Conservation (phyloP, 2,888 invertebrate genomes). For the Lysandra bellargus region DNA sequence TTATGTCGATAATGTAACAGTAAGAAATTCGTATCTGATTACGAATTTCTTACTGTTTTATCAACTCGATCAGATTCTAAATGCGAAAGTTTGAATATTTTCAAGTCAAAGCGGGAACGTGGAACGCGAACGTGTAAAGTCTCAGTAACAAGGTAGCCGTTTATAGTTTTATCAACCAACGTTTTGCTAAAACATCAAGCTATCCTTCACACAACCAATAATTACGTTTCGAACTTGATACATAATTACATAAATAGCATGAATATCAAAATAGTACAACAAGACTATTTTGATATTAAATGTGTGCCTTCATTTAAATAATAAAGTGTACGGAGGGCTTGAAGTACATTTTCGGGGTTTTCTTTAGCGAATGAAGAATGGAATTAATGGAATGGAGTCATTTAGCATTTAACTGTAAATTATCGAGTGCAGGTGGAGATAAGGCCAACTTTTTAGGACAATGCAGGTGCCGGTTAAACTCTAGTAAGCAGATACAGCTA, state of each 20-base stretch:
- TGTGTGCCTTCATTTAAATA: not conserved
- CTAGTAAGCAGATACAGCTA: slow-evolving; percentile 75
- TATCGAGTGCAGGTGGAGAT: slow-evolving; percentile 62
- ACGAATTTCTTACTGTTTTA: slow-evolving; percentile 14
- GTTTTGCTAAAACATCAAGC: not conserved
- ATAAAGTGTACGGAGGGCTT: not conserved
- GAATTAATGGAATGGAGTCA: slow-evolving; percentile 61
- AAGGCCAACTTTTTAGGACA: slow-evolving; percentile 72
- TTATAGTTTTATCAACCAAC: slow-evolving; percentile 15
- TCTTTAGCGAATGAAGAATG: slow-evolving; percentile 43
- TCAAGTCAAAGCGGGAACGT: slow-evolving; percentile 4
- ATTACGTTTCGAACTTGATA: not conserved
- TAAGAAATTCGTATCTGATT: slow-evolving; percentile 45
- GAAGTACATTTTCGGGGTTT: not conserved
- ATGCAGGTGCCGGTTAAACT: slow-evolving; percentile 73
- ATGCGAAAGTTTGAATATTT: slow-evolving; percentile 23
- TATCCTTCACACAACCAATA: not conserved
- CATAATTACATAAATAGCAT: not conserved
- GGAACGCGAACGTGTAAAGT: slow-evolving; percentile 1
- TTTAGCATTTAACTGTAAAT: slow-evolving; percentile 54
- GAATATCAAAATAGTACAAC: not conserved
- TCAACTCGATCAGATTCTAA: slow-evolving; percentile 20
- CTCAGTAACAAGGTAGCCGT: not conserved
- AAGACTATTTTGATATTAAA: not conserved
- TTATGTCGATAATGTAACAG: slow-evolving; percentile 68